A percentile compares a stretch with the other conserved stretches of the same genome.
phyloP scores from a whole-genome alignment of 2,888 invertebrate species.

The Pardosa pseudoannulata region DNA sequence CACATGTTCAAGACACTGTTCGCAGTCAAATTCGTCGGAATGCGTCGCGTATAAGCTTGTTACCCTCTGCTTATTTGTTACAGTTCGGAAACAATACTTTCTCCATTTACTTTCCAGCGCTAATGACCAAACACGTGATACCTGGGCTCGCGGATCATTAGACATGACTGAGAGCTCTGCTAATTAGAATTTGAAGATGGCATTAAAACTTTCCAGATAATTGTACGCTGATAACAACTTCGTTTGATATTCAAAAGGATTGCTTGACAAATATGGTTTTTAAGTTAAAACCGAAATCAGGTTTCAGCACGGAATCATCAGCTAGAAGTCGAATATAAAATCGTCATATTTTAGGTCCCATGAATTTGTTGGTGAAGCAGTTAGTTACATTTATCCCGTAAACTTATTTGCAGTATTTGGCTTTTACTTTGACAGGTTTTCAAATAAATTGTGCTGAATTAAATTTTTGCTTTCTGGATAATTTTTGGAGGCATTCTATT shows the following conservation, averaged over 20 bases:
- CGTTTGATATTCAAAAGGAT: not conserved
- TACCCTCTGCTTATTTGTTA: not conserved
- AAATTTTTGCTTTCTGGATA: no score
- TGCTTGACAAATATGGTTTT: slow-evolving; percentile 1
- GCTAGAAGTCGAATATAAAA: no score
- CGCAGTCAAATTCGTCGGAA: not conserved
- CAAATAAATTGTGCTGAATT: no score
- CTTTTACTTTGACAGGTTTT: no score
- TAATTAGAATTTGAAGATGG: slow-evolving; percentile 13
- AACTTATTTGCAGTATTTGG: no score
- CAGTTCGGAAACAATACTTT: not conserved
- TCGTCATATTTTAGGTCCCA: no score
- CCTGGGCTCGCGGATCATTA: slow-evolving; percentile 3
- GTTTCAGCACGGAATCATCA: not conserved
- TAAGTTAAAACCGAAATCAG: not conserved
- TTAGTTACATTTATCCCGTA: no score
- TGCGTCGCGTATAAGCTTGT: not conserved
- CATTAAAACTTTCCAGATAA: slow-evolving; percentile 8
- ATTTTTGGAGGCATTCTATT: no score
- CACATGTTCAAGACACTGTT: not conserved
- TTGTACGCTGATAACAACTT: slow-evolving; percentile 11
- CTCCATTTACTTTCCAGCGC: not conserved
- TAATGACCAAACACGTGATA: slow-evolving; percentile 12
- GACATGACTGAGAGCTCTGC: slow-evolving; percentile 4
- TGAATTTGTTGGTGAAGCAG: no score